Conservation (phyloP, 2,113 vertebrate species). For the Promerops cafer region DNA sequence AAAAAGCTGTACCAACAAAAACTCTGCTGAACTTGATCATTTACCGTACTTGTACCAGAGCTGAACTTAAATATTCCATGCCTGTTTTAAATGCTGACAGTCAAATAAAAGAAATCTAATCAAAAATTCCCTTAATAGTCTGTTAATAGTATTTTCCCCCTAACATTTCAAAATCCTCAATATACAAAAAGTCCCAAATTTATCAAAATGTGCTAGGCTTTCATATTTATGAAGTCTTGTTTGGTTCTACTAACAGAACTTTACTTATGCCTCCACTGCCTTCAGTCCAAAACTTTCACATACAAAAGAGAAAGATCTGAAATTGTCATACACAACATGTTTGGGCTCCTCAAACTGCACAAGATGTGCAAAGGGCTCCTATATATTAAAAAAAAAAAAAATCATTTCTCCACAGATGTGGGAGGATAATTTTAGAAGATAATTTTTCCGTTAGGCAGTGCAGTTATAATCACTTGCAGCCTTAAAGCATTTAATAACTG, state of each 20-base stretch:
- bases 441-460: background rate
- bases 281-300: background rate
- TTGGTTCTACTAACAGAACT: background rate
- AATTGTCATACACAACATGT: background rate
- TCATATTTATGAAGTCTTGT: background rate
- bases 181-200: background rate
- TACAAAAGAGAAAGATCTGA: background rate
- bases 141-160: background rate
- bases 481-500: background rate
- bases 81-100: background rate
- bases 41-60: slow-evolving; percentile 36
- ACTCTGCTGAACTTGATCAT: slow-evolving; percentile 39
- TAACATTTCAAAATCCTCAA: background rate
- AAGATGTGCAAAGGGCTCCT: background rate
- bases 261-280: background rate
- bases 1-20: slow-evolving; percentile 67
- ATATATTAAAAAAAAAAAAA: background rate
- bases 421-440: background rate
- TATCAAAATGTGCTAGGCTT: background rate
- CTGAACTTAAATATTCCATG: slow-evolving; percentile 37
- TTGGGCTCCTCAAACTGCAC: background rate
- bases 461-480: background rate
- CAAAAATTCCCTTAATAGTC: background rate
- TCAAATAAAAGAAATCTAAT: slow-evolving; percentile 17
- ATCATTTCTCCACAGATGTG: background rate